phyloP scores from a whole-genome alignment of 2,888 invertebrate genomes.

The Mesoligia furuncula region DNA sequence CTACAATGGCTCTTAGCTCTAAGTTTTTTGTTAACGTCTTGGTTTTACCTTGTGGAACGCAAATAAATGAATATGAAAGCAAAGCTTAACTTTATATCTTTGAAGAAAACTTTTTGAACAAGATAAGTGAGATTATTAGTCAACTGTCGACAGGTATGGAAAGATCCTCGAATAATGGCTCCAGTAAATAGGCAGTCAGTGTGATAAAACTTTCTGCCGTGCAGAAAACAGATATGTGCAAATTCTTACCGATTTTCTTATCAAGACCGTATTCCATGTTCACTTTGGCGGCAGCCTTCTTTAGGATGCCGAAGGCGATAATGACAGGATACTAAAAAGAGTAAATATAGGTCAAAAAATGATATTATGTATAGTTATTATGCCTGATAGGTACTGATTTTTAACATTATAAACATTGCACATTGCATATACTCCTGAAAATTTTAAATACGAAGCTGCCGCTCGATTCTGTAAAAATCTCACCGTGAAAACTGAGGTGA shows the following conservation, averaged over 20 bases:
- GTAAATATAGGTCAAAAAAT: background rate
- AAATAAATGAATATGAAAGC: no score
- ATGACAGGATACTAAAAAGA: conserved; percentile 95
- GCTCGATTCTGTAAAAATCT: no score
- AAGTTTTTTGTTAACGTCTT: no score
- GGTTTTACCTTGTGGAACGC: no score
- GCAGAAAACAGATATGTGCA: background rate
- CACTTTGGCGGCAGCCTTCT: conserved; percentile 99
- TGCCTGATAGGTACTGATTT: background rate
- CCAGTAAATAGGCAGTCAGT: background rate
- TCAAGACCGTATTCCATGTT: conserved; percentile 98
- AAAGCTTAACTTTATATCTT: background rate
- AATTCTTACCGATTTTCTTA: conserved; percentile 91
- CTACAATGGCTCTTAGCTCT: no score
- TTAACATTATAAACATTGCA: background rate
- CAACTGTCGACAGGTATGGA: background rate
- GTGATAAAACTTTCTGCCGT: background rate
- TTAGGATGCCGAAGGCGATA: conserved; percentile 98
- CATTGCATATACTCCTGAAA: background rate
- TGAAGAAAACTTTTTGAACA: background rate
- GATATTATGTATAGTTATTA: background rate
- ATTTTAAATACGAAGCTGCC: background rate
- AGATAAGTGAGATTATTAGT: background rate
- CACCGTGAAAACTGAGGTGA: no score
- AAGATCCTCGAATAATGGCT: background rate